These are phyloP conservation scores for Elmis aenea DNA, from an alignment of 2,888 invertebrate species.

Conservation along the genomic window DNA sequence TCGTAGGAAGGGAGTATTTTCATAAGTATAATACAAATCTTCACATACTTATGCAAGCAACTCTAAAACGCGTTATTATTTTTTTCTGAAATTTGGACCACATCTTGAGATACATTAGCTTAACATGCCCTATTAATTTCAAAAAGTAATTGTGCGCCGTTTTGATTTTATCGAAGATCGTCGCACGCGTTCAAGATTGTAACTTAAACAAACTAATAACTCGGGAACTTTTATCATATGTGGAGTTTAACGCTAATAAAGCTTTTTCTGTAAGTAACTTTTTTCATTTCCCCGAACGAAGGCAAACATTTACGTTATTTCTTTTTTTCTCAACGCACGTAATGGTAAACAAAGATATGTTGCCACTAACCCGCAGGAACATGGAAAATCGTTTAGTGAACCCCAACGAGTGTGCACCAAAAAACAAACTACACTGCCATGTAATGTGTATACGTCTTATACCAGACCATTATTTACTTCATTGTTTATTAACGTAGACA, in stretches of 20 bases:
- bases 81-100: too few relatives aligned
- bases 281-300: slow-evolving; percentile 24
- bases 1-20: too few relatives aligned
- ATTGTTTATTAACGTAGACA: slow-evolving; percentile 14
- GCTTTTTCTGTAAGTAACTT: slow-evolving; percentile 23
- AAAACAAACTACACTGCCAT: slow-evolving; percentile 21
- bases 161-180: too few relatives aligned
- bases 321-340: slow-evolving; percentile 27
- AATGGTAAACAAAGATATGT: slow-evolving; percentile 33
- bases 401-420: slow-evolving; percentile 21
- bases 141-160: too few relatives aligned
- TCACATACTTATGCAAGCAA: too few relatives aligned
- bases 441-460: slow-evolving; percentile 6
- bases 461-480: slow-evolving; percentile 12
- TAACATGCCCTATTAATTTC: too few relatives aligned
- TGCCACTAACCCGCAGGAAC: slow-evolving; percentile 31
- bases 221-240: slow-evolving; percentile 26
- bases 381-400: slow-evolving; percentile 32
- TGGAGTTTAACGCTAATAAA: slow-evolving; percentile 19
- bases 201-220: slow-evolving; percentile 19
- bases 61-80: too few relatives aligned
- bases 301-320: slow-evolving; percentile 27
- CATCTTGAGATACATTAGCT: too few relatives aligned
- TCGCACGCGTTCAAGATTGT: too few relatives aligned
- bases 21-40: too few relatives aligned